These are phyloP conservation scores for Rhabdomys pumilio DNA, from an alignment of 2,797 vertebrate genomes.

Conservation along the genomic window DNA sequence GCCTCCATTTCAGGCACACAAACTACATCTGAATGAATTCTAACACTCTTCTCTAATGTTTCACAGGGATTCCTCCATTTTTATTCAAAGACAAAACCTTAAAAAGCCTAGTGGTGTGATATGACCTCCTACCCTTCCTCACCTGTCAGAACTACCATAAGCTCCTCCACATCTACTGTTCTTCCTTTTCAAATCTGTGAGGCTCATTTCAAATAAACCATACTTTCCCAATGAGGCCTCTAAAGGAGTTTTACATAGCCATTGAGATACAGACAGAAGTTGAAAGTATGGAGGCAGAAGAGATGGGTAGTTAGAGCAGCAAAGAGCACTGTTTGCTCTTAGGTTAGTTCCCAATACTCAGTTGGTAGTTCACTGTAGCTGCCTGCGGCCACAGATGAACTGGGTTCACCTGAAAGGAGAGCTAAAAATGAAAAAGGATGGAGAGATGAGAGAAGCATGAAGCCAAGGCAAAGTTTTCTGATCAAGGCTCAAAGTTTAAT, in stretches of 20 bases:
- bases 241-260: background rate
- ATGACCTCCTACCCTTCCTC: background rate
- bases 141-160: background rate
- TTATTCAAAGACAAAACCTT: background rate
- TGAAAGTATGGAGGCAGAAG: background rate
- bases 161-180: background rate
- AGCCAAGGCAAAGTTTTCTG: too few species aligned
- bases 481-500: too few species aligned
- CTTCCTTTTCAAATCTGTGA: background rate
- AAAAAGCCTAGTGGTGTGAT: background rate
- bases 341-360: background rate
- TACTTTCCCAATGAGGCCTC: background rate
- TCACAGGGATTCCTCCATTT: background rate
- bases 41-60: background rate
- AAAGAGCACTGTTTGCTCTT: background rate
- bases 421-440: too few species aligned
- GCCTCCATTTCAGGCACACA: background rate
- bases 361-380: background rate
- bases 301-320: background rate
- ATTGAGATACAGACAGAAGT: background rate
- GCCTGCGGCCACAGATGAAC: too few species aligned
- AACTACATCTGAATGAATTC: background rate
- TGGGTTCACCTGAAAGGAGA: too few species aligned
- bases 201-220: background rate
- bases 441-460: too few species aligned